phyloP scores from a whole-genome alignment of 2,797 vertebrate species.

The Sitta carolinensis region DNA sequence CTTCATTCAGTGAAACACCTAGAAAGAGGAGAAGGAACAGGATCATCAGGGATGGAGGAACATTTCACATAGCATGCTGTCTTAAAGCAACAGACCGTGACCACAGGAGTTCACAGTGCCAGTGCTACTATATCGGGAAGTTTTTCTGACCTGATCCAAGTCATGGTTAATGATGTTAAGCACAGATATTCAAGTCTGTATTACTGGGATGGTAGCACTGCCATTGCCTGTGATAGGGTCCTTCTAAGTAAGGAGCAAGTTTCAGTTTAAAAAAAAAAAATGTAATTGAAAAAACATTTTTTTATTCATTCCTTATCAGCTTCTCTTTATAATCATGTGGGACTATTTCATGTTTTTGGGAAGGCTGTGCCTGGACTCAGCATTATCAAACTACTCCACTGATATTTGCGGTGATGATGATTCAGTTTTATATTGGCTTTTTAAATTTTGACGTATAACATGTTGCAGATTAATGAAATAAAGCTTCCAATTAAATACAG shows the following conservation, averaged over 20 bases:
- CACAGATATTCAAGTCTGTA: not conserved
- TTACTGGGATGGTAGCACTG: not conserved
- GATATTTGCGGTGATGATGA: not conserved
- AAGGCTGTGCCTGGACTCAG: not conserved
- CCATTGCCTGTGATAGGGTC: not conserved
- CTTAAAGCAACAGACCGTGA: not conserved
- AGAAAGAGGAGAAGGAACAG: not conserved
- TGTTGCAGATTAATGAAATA: not conserved
- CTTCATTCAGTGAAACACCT: not conserved
- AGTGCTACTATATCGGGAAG: not conserved
- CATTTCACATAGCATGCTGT: not conserved
- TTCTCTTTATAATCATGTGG: not conserved
- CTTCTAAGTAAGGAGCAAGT: not conserved
- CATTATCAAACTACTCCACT: not conserved
- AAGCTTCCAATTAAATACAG: not conserved
- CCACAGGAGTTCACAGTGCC: not conserved
- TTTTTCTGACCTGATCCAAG: not conserved
- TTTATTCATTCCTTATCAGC: not conserved
- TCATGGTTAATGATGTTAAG: not conserved
- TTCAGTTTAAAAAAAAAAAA: not conserved
- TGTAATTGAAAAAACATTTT: not conserved
- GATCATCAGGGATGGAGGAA: not conserved
- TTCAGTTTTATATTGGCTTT: not conserved
- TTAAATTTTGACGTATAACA: not conserved
- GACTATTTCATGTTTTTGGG: not conserved